Evolutionary conservation across 2,113 vertebrate species (phyloP).

Genomic region (Dascyllus trimaculatus): DNA sequence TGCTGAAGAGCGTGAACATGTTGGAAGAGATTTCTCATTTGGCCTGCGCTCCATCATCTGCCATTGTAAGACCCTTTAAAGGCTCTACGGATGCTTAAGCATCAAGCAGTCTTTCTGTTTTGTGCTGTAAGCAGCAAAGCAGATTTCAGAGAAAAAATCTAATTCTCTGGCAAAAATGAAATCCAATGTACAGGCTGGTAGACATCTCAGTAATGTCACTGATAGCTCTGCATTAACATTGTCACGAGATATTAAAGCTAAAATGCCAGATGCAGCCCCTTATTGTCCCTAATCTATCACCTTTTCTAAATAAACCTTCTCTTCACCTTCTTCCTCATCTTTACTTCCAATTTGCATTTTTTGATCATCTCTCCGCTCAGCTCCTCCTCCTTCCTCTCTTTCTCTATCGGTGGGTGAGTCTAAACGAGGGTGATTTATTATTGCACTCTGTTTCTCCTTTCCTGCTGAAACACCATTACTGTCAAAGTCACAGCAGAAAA

Average conservation of each 20-base stretch:
- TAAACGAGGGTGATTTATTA: conserved; percentile 74
- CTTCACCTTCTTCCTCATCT: conserved; percentile 13
- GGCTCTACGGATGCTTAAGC: conserved; percentile 10
- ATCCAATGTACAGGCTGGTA: background rate
- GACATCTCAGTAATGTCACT: background rate
- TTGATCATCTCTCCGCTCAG: conserved; percentile 34
- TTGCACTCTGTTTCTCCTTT: conserved; percentile 58
- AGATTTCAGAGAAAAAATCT: conserved; percentile 4
- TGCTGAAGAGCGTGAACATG: background rate
- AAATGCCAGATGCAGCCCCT: background rate
- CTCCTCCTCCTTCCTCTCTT: conserved; percentile 16
- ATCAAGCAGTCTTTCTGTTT: background rate
- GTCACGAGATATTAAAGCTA: background rate
- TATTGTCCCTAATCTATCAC: conserved; percentile 2
- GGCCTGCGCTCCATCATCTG: conserved; percentile 10
- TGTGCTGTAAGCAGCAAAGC: conserved; percentile 6
- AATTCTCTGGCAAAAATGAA: conserved; percentile 6
- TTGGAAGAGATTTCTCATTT: conserved; percentile 20
- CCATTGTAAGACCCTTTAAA: conserved; percentile 22
- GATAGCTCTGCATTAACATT: background rate
- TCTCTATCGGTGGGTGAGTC: conserved; percentile 46
- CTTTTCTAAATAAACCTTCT: background rate
- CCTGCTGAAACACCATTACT: conserved; percentile 66
- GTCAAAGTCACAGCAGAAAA: conserved; percentile 57
- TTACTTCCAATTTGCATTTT: conserved; percentile 25